Evolutionary conservation across 1,140 invertebrate species (phyloP), one percentile per base, ranked within the genome.

Genomic region (Cotesia glomerata): DNA sequence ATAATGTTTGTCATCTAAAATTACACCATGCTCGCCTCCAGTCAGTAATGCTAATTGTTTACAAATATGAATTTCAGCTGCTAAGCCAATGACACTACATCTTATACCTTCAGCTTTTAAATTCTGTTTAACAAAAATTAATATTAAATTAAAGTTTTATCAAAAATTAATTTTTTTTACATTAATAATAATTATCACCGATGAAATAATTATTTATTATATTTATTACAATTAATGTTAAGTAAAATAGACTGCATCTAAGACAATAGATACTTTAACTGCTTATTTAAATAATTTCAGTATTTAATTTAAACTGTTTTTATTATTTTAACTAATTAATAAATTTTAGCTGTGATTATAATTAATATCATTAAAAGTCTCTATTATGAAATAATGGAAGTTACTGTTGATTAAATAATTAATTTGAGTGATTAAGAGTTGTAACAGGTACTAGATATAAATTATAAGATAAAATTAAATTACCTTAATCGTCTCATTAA

Each of bases 41-140:
- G 98, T 99, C 77, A 93, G 90, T 78, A 92, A 91, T 64, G 94
- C 93, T 65, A 99, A 86, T 79, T 91, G 91, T 79, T 93, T 93
- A 85, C 95, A 98, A 16, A 99, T 92, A 75, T 93, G 90, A 3
- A 99, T 93, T 89, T 99, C 98, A n/a, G 97, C 98, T 16, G 96
- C 93, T 26, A 99, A 85, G 39, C 96, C 96, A 78, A 99, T 96
- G 0, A 99, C 94, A 34, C 97, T 99, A 86, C 95, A 97, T 62
- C 96, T 88, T 36, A 98, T 91, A 7, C 92, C 90, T 80, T 93
- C 92, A 49, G 86, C 14, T 54, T 54, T 54, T 14, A 54, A 54
- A 54, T n/a, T 54, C n/a, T 54, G 14, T 45, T 45, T 5, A 45
- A 45, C 11, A 9, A 3, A 45, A 9, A 45, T 45, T 5, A 45